Conservation (phyloP, 2,797 vertebrate genomes). For the Notoglanidium macrostoma region DNA sequence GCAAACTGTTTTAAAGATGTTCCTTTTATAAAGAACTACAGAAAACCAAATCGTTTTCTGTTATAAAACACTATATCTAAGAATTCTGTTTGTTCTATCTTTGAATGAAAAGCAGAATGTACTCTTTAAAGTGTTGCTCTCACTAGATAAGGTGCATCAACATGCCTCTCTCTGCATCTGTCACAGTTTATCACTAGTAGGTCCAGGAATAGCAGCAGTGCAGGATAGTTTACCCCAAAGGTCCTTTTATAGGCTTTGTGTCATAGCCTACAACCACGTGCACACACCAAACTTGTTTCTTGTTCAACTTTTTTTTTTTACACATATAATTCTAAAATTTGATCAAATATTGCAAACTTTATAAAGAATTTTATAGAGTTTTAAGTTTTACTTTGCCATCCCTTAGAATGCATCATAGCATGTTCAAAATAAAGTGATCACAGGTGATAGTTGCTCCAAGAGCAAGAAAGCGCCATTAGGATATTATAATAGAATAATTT, state of each 20-base stretch:
- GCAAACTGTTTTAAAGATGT: neutral
- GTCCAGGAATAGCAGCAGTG: conserved; percentile 94
- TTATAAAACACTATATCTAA: neutral
- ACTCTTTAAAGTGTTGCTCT: conserved; percentile 35
- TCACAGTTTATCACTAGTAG: conserved; percentile 85
- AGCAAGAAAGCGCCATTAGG: neutral
- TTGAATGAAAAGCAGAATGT: neutral
- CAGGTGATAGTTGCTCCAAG: neutral
- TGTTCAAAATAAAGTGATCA: neutral
- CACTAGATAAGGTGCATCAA: conserved; percentile 60
- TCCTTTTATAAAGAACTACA: neutral
- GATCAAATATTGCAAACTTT: neutral
- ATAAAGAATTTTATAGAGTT: neutral
- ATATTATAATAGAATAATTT: neutral
- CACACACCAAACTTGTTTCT: conserved; percentile 36
- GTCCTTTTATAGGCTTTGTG: conserved; percentile 91
- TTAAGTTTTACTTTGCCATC: neutral
- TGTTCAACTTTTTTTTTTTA: too few species aligned
- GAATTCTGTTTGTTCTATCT: neutral
- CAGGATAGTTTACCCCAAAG: conserved; percentile 69
- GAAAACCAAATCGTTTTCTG: too few species aligned
- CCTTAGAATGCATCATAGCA: too few species aligned
- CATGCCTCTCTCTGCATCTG: conserved; percentile 90
- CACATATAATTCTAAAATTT: neutral
- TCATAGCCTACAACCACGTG: conserved; percentile 58